Conservation (phyloP, 2,113 vertebrate genomes). For the Oncorhynchus tshawytscha region DNA sequence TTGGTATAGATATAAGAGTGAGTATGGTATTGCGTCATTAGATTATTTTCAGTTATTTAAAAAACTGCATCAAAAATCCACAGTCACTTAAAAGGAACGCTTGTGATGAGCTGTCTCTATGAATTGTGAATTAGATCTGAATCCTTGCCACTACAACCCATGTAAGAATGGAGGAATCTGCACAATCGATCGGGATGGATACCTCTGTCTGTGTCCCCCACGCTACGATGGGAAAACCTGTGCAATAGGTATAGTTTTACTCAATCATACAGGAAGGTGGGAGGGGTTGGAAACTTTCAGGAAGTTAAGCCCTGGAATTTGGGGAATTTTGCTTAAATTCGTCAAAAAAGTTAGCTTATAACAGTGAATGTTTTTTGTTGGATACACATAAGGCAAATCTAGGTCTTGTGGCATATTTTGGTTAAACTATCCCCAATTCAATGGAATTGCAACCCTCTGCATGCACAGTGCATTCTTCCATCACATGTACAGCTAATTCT, state of each 20-base stretch:
- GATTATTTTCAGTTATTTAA: background rate
- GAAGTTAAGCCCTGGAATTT: too few species aligned
- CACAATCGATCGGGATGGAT: conserved; percentile 44
- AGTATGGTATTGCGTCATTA: conserved; percentile 36
- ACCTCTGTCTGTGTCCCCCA: conserved; percentile 69
- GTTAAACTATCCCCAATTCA: too few species aligned
- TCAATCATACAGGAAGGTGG: background rate
- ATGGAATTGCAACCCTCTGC: too few species aligned
- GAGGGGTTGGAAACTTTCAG: too few species aligned
- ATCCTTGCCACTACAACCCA: conserved; percentile 62
- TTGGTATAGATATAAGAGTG: conserved; percentile 81
- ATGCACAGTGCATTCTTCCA: too few species aligned
- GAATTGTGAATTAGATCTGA: conserved; percentile 50
- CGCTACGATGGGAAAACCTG: conserved; percentile 62
- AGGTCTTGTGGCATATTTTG: too few species aligned
- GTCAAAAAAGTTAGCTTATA: too few species aligned
- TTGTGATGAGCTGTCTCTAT: background rate
- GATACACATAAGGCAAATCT: too few species aligned
- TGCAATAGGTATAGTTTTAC: conserved; percentile 62
- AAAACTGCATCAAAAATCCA: background rate
- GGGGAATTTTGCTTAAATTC: too few species aligned
- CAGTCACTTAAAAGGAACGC: background rate
- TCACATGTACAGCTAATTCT: too few species aligned
- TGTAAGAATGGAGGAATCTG: conserved; percentile 73
- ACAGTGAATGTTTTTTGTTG: too few species aligned